Conservation (phyloP, 2,888 invertebrate genomes). For the Folsomia candida region DNA sequence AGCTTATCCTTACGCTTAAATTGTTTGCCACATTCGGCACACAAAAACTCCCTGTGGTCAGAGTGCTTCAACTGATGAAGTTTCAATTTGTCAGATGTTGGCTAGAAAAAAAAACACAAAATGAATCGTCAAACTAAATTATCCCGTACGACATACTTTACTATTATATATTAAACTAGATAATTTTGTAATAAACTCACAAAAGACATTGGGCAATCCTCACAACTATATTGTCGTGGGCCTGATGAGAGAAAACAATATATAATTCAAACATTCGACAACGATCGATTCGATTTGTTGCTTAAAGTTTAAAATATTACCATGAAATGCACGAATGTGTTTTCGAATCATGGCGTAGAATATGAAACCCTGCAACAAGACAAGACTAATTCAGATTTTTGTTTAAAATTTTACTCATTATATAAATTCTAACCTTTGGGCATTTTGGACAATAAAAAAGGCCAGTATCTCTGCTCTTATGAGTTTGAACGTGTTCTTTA, state of each 20-base stretch:
- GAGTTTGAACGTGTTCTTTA: constrained; percentile 66
- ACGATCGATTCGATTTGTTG: no score
- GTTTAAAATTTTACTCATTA: not conserved
- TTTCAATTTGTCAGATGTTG: constrained; percentile 68
- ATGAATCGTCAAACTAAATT: no score
- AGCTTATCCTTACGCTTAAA: constrained; percentile 75
- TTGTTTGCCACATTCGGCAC: constrained; percentile 70
- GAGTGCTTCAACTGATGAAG: constrained; percentile 65
- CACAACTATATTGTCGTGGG: constrained; percentile 67
- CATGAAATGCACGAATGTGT: constrained; percentile 72
- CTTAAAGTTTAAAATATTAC: no score
- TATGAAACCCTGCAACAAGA: constrained; percentile 58
- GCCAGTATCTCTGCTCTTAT: constrained; percentile 61
- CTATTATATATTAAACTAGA: no score
- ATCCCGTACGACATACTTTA: no score
- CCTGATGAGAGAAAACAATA: no score
- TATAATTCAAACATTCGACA: no score
- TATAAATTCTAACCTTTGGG: constrained; percentile 57
- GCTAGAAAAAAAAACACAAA: no score
- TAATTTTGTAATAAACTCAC: no score
- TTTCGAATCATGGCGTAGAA: constrained; percentile 70
- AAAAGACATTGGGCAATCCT: constrained; percentile 67
- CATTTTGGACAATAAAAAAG: constrained; percentile 70
- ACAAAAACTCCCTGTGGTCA: constrained; percentile 67
- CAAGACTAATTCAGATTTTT: constrained; percentile 21